Evolutionary conservation across 2,888 invertebrate genomes (phyloP), one percentile per base, ranked within the genome.

Genomic region (Lymantria dispar): DNA sequence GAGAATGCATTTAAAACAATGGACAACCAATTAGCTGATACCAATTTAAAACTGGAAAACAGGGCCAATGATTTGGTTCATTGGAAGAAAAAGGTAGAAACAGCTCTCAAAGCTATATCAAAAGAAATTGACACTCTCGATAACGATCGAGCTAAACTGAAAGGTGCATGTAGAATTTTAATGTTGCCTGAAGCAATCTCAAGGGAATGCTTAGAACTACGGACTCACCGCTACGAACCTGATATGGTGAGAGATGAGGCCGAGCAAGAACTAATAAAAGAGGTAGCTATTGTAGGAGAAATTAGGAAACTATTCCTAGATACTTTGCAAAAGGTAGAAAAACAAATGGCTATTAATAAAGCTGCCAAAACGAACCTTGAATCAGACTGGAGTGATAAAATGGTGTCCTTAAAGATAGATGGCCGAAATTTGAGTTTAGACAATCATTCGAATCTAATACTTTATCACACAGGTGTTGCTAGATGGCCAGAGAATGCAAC

Each of bases 371-470:
- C 94, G 40, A 92, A 94, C 15, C 85, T 98, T 52, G 98, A 98
- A 83, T 93, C 93, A 62, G 98, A 98, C 77, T 98, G 97, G 97
- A 95, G 97, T 62, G 97, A 98, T 76, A 98, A 98, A 84, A 94
- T 93, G 71, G 93, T 95, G 42, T 91, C 96, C 0, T 93, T 95
- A 64, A 94, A 94, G 60, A 89, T 95, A 11, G 98, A 98, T 63
- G 91, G 94, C 0, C 76, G 85, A 1, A 95, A 95, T 74, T 87
- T 94, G 8, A 92, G 92, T 0, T 84, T 97, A 37, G 93, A 93
- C 30, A 95, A 95, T 39, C 83, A 92, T 48, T 95, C 95, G 0
- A 93, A 87, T 51, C 92, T 93, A 44, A 92, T 96, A 50, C 83
- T 96, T 72, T 95, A 95, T 78, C 95, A 95, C 70, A 94, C 96